Evolutionary conservation across 2,797 vertebrate genomes (phyloP).

Genomic region (Diplodus sargus): DNA sequence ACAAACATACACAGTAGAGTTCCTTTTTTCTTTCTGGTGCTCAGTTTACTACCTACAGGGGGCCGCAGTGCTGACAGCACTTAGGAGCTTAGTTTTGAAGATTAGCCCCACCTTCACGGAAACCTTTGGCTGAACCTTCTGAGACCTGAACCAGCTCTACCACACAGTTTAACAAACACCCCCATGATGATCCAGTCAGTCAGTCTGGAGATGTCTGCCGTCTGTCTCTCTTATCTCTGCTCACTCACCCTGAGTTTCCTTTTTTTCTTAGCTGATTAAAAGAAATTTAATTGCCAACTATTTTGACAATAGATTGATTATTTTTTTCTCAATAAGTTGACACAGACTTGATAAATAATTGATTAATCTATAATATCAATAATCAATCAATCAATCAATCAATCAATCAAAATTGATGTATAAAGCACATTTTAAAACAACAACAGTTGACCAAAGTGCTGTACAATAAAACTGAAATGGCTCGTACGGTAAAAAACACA

Average conservation of each 20-base stretch:
- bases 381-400: no score
- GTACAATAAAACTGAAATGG: no score
- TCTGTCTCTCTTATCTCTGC: neutral
- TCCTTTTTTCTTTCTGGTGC: neutral
- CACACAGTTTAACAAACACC: constrained; percentile 48
- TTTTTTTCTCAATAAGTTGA: no score
- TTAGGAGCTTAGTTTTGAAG: constrained; percentile 28
- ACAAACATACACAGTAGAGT: neutral
- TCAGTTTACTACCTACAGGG: constrained; percentile 19
- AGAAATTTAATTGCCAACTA: no score
- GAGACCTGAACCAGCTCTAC: constrained; percentile 35
- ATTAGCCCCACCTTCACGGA: constrained; percentile 31
- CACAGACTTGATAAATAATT: no score
- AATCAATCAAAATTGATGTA: no score
- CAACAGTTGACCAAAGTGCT: no score
- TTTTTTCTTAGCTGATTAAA: neutral
- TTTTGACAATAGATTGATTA: no score
- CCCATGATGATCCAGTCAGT: constrained; percentile 19
- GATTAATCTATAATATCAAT: no score
- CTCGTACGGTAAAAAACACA: no score
- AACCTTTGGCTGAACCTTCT: constrained; percentile 67
- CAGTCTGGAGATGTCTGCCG: constrained; percentile 11
- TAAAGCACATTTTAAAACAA: no score
- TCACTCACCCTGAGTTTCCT: neutral
- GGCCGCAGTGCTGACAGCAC: neutral